Conservation (phyloP, 1,140 invertebrate genomes). For the Lucilia sericata region DNA sequence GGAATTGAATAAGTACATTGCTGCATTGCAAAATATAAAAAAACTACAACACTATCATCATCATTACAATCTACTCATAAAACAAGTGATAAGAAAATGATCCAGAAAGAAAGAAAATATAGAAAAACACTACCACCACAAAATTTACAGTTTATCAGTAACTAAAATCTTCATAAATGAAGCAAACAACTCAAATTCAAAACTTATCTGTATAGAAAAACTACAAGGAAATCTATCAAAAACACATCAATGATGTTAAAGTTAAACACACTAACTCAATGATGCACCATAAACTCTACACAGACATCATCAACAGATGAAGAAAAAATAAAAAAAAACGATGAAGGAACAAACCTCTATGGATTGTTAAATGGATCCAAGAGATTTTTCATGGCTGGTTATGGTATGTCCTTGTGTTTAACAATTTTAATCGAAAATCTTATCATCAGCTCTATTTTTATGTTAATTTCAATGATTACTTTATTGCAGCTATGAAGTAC, state of each 20-base stretch:
- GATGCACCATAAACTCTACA: too few species aligned
- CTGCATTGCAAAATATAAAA: neutral
- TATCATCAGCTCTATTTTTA: constrained; percentile 11
- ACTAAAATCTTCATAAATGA: constrained; percentile 27
- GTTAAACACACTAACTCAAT: neutral
- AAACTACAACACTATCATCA: neutral
- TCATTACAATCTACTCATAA: constrained; percentile 5
- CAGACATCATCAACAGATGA: too few species aligned
- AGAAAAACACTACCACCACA: neutral
- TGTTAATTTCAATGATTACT: constrained; percentile 27
- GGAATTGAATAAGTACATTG: neutral
- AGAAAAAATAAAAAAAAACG: neutral
- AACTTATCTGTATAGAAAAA: neutral
- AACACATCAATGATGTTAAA: neutral
- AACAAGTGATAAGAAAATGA: constrained; percentile 21
- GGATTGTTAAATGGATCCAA: neutral
- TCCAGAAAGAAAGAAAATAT: neutral
- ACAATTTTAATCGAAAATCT: neutral
- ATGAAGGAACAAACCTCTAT: neutral
- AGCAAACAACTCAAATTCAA: constrained; percentile 9
- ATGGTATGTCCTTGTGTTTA: constrained; percentile 15
- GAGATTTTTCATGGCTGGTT: neutral
- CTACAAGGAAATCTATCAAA: constrained; percentile 27
- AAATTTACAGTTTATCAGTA: constrained; percentile 19
- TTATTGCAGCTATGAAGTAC: neutral